Conservation (phyloP, 2,888 invertebrate species). For the Cyclophora punctaria region DNA sequence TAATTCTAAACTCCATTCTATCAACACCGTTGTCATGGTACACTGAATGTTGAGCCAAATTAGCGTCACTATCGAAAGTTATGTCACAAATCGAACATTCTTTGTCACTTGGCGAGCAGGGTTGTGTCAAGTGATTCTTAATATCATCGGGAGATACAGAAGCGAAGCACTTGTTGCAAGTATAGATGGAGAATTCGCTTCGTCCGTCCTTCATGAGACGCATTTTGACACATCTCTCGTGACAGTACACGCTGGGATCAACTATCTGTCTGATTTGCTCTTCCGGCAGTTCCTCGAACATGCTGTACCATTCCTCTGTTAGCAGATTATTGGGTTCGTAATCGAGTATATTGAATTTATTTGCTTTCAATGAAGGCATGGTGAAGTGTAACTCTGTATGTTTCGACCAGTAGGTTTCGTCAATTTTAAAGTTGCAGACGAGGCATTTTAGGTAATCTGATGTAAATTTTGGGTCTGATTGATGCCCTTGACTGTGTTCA, state of each 20-base stretch:
- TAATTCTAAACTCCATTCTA: slow-evolving; percentile 11
- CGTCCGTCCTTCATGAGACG: slow-evolving; percentile 26
- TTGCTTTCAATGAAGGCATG: slow-evolving; percentile 5
- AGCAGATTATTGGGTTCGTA: slow-evolving; percentile 32
- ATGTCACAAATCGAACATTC: slow-evolving; percentile 10
- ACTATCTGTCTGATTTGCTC: slow-evolving; percentile 29
- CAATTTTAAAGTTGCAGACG: slow-evolving; percentile 36
- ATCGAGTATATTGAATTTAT: slow-evolving; percentile 23
- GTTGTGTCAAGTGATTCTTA: slow-evolving; percentile 4
- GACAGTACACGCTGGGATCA: slow-evolving; percentile 29
- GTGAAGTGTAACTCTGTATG: slow-evolving; percentile 33
- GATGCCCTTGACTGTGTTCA: slow-evolving; percentile 43
- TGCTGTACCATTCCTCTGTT: slow-evolving; percentile 29
- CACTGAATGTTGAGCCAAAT: slow-evolving; percentile 8
- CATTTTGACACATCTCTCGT: slow-evolving; percentile 26
- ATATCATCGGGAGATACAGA: slow-evolving; percentile 11
- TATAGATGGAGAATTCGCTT: slow-evolving; percentile 28
- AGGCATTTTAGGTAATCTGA: slow-evolving; percentile 27
- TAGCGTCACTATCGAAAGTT: slow-evolving; percentile 7
- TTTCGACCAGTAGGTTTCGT: slow-evolving; percentile 23
- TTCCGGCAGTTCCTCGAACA: slow-evolving; percentile 29
- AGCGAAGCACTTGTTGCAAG: slow-evolving; percentile 27
- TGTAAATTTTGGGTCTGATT: slow-evolving; percentile 21
- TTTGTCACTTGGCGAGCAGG: slow-evolving; percentile 3
- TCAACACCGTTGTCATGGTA: slow-evolving; percentile 4